Base-by-base conservation (phyloP, 2,113 vertebrate genomes). In the Eclectus roratus region DNA sequence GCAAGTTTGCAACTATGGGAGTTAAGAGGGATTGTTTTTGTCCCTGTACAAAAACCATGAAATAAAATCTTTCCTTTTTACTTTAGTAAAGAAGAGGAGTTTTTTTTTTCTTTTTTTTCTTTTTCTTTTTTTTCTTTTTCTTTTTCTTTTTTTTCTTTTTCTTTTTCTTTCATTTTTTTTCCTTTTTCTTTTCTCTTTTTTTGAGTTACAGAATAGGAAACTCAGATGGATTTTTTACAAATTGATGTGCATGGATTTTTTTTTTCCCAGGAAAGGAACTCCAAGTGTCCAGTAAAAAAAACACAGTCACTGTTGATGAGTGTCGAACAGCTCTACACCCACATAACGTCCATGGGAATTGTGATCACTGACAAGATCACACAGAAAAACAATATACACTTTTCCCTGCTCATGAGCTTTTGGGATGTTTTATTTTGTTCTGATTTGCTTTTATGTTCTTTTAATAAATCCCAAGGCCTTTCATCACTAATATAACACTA, bases 391-490 rank as follows among this genome's bases (percentile, higher is more conserved):
- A 74, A 73, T 90, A 44, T 72, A 47, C 68, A n/a, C n/a, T 89
- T 86, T 71, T 72, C 24, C 56, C 50, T n/a, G 47, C 52, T 77
- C 49, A 52, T 86, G 83, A 88, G 7, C 63, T 93, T 91, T 72
- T 93, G 53, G 46, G 4, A 18, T 86, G 15, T 70, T 96, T 80
- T 79, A 61, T 77, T 93, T 88, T 90, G 68, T 56, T 69, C 71
- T 53, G 31, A 83, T 94, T 73, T 90, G 69, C 68, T 92, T 94
- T 85, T 76, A 56, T 10, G 5, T 74, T 81, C 72, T 76, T 61
- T 81, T 92, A 92, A 86, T 94, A 95, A 94, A 94, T 76, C 64
- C 72, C n/a, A 64, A 64, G 12, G 27, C 31, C 83, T 96, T 95
- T 96, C 92, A 94, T 86, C 92, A 72, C 82, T 94, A 86, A 78